phyloP scores from a whole-genome alignment of 1,140 invertebrate species.

The Drosophila ogumai region DNA sequence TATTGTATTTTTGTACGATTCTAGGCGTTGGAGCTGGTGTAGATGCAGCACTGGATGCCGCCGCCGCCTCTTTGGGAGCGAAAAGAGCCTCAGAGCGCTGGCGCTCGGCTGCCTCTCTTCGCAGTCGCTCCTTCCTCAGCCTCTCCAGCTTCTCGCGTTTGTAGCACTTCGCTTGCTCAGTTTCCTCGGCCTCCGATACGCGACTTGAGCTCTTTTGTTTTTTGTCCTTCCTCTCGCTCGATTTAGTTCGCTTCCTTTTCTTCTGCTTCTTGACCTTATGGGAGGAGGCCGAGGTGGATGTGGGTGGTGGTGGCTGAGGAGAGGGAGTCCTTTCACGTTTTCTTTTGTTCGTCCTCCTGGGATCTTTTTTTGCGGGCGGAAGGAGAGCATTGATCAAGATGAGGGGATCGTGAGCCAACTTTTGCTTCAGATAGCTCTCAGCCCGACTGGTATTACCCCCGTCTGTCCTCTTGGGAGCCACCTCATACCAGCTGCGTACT shows the following conservation, averaged over 20 bases:
- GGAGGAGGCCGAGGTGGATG: not conserved
- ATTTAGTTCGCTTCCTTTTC: conserved; percentile 68
- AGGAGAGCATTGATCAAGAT: conserved; percentile 85
- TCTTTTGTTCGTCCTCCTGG: conserved; percentile 5
- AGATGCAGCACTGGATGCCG: conserved; percentile 4
- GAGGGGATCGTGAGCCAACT: conserved; percentile 90
- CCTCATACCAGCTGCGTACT: conserved; percentile 93
- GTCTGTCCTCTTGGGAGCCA: conserved; percentile 86
- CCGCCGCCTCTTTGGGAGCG: conserved; percentile 37
- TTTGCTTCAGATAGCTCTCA: conserved; percentile 88
- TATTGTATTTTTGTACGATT: conserved; percentile 71
- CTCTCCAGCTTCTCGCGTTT: conserved; percentile 88
- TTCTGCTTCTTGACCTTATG: conserved; percentile 58
- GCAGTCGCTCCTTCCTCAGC: conserved; percentile 91
- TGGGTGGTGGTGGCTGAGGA: conserved; percentile 13
- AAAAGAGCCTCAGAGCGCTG: conserved; percentile 89
- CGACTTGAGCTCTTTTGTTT: conserved; percentile 79
- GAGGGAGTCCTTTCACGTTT: conserved; percentile 25
- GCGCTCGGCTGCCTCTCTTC: conserved; percentile 92
- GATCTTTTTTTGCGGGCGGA: conserved; percentile 36
- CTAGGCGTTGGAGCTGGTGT: conserved; percentile 58
- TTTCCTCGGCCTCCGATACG: conserved; percentile 45
- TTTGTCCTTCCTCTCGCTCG: conserved; percentile 49
- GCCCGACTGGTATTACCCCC: conserved; percentile 80
- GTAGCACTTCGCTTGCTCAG: conserved; percentile 37